Base-by-base conservation (phyloP, 2,797 vertebrate genomes). In the Danio jaintianensis region DNA sequence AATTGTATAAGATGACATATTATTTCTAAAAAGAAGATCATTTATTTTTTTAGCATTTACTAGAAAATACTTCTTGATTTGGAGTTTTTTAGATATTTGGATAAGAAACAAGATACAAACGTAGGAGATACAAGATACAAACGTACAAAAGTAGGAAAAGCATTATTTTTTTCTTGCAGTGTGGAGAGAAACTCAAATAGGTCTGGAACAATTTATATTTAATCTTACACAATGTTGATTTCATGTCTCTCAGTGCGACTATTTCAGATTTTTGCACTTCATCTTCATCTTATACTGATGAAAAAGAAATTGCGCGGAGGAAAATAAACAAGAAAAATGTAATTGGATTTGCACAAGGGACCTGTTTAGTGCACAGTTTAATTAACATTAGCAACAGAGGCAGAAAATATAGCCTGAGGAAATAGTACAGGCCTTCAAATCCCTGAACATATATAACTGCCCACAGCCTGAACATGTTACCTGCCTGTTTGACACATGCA, bases 371-470 rank as follows among this genome's bases (percentile, higher is more conserved):
- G 45, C 40, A 50, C 22, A 7, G 43, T 59, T 12, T 69, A 61
- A 69, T 78, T 69, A 78, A 69, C 76, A 69, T 70, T 50, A 52
- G 62, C 64, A 68, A 22, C 22, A 38, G 29, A 18, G 7, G 42
- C 52, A 58, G 4, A 47, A 48, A 53, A 43, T 43, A 0, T 59
- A 62, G 45, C 67, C 42, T 6, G 13, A 53, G 67, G 77, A 43
- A 12, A 12, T n/a, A 42, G 5, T 42, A 8, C 20, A 78, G 66
- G 36, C 6, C 13, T 70, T 15, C 47, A 22, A 53, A 43, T 68
- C 6, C 42, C 20, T 58, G 20, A 58, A 67, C 63, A 77, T 68
- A 29, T 29, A 15, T 59, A 42, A 50, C 43, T 69, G 43, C 66
- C 64, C 29, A 20, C 43, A 15, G 55, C 66, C 12, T 70, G 36